These are phyloP conservation scores for Callyntrura guangdongensis DNA, from an alignment of 2,888 invertebrate species.

Conservation along the genomic window DNA sequence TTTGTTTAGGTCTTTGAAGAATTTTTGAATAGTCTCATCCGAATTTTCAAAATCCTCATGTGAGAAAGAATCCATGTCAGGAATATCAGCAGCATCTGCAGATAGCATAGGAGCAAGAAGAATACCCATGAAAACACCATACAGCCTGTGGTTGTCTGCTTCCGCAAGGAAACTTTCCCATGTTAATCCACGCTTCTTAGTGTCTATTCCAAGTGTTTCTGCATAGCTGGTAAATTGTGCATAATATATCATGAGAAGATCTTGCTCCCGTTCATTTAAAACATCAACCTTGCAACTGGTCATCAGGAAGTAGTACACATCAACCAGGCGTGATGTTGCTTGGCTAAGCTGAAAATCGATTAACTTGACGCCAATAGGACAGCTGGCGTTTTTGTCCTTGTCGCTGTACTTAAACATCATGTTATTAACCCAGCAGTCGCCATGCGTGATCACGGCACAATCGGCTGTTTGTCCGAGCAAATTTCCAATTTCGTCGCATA, in stretches of 20 bases:
- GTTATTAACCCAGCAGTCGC: constrained; percentile 84
- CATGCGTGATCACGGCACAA: constrained; percentile 68
- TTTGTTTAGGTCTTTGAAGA: constrained; percentile 47
- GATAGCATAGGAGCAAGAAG: constrained; percentile 80
- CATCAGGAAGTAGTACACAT: constrained; percentile 79
- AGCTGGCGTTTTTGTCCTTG: constrained; percentile 12
- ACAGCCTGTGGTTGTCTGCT: constrained; percentile 72
- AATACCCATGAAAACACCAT: constrained; percentile 81
- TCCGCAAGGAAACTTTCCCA: constrained; percentile 81
- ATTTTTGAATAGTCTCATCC: constrained; percentile 61
- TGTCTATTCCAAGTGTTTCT: constrained; percentile 71
- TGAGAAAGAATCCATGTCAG: constrained; percentile 82
- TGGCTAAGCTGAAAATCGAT: constrained; percentile 80
- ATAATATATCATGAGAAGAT: constrained; percentile 80
- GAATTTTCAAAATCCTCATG: constrained; percentile 63
- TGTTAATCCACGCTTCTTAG: constrained; percentile 69
- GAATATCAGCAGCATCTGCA: constrained; percentile 78
- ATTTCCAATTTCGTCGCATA: not conserved
- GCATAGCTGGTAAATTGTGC: constrained; percentile 79
- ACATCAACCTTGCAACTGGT: constrained; percentile 67
- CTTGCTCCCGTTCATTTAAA: constrained; percentile 78
- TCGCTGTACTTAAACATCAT: constrained; percentile 81
- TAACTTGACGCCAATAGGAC: constrained; percentile 71
- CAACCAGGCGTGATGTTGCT: constrained; percentile 76
- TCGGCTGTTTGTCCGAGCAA: constrained; percentile 43